A percentile compares a stretch with the other conserved stretches of the same genome.
Conservation (phyloP, 2,888 invertebrate species). For the Anorthoa munda region DNA sequence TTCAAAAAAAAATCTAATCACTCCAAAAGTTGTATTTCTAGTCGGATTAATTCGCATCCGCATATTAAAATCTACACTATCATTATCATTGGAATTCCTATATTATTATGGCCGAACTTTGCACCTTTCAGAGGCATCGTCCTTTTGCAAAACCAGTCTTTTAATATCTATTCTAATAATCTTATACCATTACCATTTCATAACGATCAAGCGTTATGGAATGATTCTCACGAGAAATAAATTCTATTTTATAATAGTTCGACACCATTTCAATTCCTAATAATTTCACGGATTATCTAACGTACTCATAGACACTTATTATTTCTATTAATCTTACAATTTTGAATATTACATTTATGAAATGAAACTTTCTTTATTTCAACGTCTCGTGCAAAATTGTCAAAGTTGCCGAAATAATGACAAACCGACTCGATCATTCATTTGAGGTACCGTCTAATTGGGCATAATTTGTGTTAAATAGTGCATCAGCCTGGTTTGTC, state of each 20-base stretch:
- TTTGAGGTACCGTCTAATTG: constrained; percentile 29
- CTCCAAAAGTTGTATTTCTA: constrained; percentile 19
- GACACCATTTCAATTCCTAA: constrained; percentile 31
- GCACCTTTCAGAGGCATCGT: constrained; percentile 42
- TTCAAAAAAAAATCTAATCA: background rate
- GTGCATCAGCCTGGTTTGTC: constrained; percentile 43
- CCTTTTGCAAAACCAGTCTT: constrained; percentile 50
- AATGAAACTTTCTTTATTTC: constrained; percentile 33
- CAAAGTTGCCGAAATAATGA: constrained; percentile 39
- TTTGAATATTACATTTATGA: constrained; percentile 15
- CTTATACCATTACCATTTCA: constrained; percentile 40
- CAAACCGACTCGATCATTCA: constrained; percentile 8
- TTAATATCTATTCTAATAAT: constrained; percentile 26
- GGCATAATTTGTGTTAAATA: constrained; percentile 43
- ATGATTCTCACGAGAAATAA: constrained; percentile 56
- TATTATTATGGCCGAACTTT: constrained; percentile 48
- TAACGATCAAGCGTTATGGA: no score
- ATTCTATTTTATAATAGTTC: constrained; percentile 45
- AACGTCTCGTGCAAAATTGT: constrained; percentile 38
- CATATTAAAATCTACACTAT: constrained; percentile 37
- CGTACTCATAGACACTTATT: constrained; percentile 32
- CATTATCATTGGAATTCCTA: constrained; percentile 41
- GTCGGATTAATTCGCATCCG: constrained; percentile 27
- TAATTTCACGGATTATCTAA: constrained; percentile 53
- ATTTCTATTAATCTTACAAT: constrained; percentile 31